Base-by-base conservation (phyloP, 1,140 invertebrate genomes). In the Caenorhabditis tropicalis region DNA sequence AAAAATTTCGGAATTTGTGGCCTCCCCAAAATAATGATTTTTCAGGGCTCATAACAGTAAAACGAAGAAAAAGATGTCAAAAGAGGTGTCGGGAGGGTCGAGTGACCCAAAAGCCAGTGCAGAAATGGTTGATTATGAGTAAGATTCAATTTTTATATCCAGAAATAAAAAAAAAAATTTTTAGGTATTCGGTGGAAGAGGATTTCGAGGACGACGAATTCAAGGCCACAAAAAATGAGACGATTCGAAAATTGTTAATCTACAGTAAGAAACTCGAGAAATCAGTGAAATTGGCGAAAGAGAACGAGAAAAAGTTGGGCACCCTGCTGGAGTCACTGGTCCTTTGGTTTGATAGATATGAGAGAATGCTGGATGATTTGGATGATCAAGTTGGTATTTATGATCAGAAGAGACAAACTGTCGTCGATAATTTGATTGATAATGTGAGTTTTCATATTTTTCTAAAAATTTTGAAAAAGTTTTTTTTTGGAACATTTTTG, bases 151-250 rank as follows among this genome's bases (percentile, higher is more conserved):
- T n/a, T n/a, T n/a, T n/a, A n/a, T n/a, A n/a, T n/a, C n/a, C n/a
- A n/a, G n/a, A n/a, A n/a, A n/a, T n/a, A n/a, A n/a, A n/a, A n/a
- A n/a, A n/a, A n/a, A n/a, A n/a, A n/a, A n/a, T n/a, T n/a, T n/a
- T 43, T 12, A 74, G 65, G n/a, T 74, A 74, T n/a, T 74, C 65
- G 9, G 65, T 74, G 19, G 65, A 74, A 21, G 65, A 74, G 36
- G 65, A 74, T 10, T 24, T 27, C 21, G 65, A 74, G 21, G 65
- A 74, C 65, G 65, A 74, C 2, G 65, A 74, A n/a, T 74, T 43
- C 65, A 74, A 74, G 9, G 1, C 33, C 19, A 43, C 65, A 4
- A 74, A 74, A 10, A 74, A 74, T 46, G 65, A 74, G 10, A 24
- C 29, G 36, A 43, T 74, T 36, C 43, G 43, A 27, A 74, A 74